Evolutionary conservation across 2,113 vertebrate species (phyloP).

Genomic region (Leucosticte australis): DNA sequence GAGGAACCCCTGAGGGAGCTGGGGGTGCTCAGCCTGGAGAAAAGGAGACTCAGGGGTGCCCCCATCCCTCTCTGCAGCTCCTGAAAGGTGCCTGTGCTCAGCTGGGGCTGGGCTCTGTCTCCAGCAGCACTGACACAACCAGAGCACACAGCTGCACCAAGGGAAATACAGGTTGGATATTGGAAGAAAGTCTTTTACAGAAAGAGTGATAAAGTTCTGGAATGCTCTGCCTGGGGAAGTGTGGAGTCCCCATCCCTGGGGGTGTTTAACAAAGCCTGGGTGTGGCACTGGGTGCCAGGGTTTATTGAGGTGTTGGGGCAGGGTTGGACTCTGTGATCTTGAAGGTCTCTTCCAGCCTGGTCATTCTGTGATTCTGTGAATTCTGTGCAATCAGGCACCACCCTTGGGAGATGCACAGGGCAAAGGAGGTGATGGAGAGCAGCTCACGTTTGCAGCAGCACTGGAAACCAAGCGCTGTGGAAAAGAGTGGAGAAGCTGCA

Average conservation of each 20-base stretch:
- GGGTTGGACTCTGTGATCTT: neutral
- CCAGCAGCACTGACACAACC: neutral
- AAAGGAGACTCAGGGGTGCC: neutral
- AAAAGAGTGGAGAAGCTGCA: neutral
- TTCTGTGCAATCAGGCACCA: neutral
- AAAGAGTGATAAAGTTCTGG: neutral
- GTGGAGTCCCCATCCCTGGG: neutral
- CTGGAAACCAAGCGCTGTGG: neutral
- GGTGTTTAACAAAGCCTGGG: neutral
- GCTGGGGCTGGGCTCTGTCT: neutral
- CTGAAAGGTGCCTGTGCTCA: neutral
- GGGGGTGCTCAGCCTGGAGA: neutral
- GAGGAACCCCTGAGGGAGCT: neutral
- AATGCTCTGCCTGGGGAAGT: neutral
- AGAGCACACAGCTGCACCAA: neutral
- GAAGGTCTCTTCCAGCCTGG: neutral
- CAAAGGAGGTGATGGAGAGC: neutral
- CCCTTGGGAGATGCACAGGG: neutral
- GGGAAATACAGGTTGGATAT: neutral
- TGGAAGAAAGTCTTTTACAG: neutral
- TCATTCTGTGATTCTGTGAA: neutral
- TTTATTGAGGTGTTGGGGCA: neutral
- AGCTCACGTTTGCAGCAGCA: accelerated
- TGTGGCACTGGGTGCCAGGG: neutral
- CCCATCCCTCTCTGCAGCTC: neutral